A percentile compares a stretch with the other conserved stretches of the same genome.
These are phyloP conservation scores for Hydrolagus affinis DNA, from an alignment of 2,113 vertebrate genomes.

Conservation along the genomic window DNA sequence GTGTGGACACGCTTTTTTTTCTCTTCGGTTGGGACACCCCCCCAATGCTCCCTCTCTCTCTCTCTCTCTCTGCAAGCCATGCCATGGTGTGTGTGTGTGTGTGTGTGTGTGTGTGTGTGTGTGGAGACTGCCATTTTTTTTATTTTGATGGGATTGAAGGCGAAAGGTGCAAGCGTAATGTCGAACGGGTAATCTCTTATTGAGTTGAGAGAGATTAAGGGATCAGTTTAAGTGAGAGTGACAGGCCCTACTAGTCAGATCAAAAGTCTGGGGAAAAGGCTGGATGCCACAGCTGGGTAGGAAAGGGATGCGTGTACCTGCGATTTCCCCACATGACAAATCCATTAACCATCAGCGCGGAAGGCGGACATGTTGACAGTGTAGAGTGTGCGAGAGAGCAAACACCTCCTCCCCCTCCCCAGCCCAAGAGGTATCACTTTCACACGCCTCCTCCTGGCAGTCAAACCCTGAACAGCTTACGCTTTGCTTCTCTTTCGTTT, in stretches of 20 bases:
- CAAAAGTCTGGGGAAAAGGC: neutral
- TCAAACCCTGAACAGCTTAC: too few relatives aligned
- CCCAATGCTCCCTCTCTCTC: neutral
- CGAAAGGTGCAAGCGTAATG: neutral
- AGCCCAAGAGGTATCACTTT: neutral
- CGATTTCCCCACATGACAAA: neutral
- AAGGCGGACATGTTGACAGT: neutral
- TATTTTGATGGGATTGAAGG: conserved; percentile 15
- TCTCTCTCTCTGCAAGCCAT: too few relatives aligned
- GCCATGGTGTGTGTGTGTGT: too few relatives aligned
- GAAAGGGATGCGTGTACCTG: neutral
- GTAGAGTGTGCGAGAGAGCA: neutral
- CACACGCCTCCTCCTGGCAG: neutral
- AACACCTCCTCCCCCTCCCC: too few relatives aligned
- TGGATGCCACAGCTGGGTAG: too few relatives aligned
- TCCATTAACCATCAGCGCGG: neutral
- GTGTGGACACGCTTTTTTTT: conserved; percentile 1
- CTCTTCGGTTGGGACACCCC: neutral
- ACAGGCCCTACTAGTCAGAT: neutral
- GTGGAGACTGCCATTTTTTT: neutral
- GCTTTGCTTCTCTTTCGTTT: too few relatives aligned
- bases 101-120: too few relatives aligned
- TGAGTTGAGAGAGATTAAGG: neutral
- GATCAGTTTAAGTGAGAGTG: neutral
- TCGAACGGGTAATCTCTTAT: neutral